Evolutionary conservation across 2,113 vertebrate species (phyloP).

Genomic region (Petaurus breviceps): DNA sequence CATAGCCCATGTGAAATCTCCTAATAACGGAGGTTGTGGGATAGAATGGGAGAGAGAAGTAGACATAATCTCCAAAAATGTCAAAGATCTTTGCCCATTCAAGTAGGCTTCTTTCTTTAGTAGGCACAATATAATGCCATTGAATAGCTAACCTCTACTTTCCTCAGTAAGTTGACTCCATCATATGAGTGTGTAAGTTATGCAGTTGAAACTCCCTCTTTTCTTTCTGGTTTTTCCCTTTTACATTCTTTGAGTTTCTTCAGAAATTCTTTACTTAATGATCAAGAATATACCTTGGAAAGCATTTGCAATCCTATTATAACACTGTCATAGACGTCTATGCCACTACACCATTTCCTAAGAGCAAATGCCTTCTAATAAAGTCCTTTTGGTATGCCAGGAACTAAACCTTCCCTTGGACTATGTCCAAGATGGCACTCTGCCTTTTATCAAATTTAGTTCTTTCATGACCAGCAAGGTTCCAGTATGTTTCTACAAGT

Average conservation of each 20-base stretch:
- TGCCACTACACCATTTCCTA: neutral
- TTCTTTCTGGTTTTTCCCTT: neutral
- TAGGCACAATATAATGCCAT: neutral
- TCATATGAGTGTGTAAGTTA: neutral
- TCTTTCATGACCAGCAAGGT: constrained; percentile 21
- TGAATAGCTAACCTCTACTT: neutral
- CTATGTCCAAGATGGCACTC: neutral
- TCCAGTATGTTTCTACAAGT: neutral
- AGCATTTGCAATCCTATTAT: constrained; percentile 13
- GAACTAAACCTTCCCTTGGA: constrained; percentile 7
- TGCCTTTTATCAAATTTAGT: constrained; percentile 1
- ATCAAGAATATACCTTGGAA: neutral
- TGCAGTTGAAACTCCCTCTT: constrained; percentile 34
- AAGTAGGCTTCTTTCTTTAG: neutral
- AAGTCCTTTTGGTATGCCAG: constrained; percentile 35
- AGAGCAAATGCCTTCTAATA: constrained; percentile 25
- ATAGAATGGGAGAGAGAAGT: neutral
- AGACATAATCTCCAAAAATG: neutral
- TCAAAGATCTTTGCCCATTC: neutral
- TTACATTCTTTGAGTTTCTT: constrained; percentile 14
- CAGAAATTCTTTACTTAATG: constrained; percentile 20
- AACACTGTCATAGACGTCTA: constrained; percentile 24
- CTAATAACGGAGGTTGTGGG: neutral
- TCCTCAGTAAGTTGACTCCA: neutral
- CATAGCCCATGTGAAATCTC: neutral